A percentile compares a stretch with the other conserved stretches of the same genome.
These are phyloP conservation scores for Hydrochoerus hydrochaeris DNA, from an alignment of 2,113 vertebrate genomes.

Conservation along the genomic window DNA sequence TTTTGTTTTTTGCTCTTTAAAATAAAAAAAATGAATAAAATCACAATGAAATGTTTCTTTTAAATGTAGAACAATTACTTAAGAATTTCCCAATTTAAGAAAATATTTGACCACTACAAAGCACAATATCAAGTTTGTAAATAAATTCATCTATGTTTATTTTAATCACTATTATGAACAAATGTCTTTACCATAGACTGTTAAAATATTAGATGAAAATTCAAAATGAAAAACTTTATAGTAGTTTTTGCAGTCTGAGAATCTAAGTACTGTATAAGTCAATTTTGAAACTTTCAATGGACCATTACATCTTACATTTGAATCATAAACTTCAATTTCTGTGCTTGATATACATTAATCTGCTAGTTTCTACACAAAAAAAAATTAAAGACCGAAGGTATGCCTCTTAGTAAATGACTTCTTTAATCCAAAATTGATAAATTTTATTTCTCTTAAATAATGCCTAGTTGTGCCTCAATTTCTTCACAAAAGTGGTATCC, in stretches of 20 bases:
- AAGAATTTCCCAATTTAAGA: constrained; percentile 26
- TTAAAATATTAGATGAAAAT: background rate
- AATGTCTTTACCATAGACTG: background rate
- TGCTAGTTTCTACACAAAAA: background rate
- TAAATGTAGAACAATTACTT: constrained; percentile 27
- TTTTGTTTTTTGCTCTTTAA: no score
- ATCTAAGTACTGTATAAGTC: background rate
- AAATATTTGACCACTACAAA: constrained; percentile 23
- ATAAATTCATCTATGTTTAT: background rate
- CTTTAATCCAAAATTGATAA: background rate
- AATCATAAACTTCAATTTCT: background rate
- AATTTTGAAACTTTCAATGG: background rate
- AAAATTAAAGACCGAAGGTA: background rate
- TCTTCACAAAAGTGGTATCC: background rate
- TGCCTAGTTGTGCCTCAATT: background rate
- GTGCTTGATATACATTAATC: background rate
- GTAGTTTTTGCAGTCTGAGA: background rate
- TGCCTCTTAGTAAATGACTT: constrained; percentile 21
- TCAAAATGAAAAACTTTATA: background rate
- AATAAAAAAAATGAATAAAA: background rate
- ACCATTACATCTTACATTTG: background rate
- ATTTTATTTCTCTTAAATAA: constrained; percentile 22
- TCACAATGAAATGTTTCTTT: background rate
- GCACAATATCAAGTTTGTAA: background rate
- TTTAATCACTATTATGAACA: background rate